phyloP scores from a whole-genome alignment of 2,113 vertebrate genomes.

The Oenanthe melanoleuca region DNA sequence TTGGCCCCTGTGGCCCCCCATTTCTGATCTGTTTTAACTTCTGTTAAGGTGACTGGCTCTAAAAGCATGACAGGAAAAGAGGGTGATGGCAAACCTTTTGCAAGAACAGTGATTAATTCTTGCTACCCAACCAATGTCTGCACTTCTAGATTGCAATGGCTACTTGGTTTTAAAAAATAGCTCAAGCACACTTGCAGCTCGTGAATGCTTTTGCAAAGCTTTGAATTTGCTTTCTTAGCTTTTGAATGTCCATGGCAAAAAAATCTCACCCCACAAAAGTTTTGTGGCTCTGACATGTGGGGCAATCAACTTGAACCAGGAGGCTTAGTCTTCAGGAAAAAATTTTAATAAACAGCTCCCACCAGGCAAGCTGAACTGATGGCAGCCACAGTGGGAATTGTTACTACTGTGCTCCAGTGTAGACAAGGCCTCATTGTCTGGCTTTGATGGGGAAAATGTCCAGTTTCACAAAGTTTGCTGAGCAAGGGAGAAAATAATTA shows the following conservation, averaged over 20 bases:
- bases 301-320: neutral
- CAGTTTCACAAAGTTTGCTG: constrained; percentile 62
- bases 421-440: constrained; percentile 66
- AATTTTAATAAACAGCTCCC: neutral
- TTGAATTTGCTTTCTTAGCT: neutral
- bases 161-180: neutral
- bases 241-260: neutral
- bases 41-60: neutral
- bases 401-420: neutral
- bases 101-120: neutral
- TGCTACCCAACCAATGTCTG: neutral
- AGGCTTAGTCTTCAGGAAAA: constrained; percentile 10
- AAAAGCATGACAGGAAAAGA: neutral
- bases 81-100: neutral
- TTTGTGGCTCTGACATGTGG: neutral
- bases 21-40: neutral
- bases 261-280: neutral
- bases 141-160: neutral
- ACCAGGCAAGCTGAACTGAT: neutral
- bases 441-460: constrained; percentile 35
- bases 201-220: neutral
- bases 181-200: neutral
- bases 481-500: constrained; percentile 70
- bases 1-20: neutral
- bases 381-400: constrained; percentile 48